Evolutionary conservation across 2,113 vertebrate species (phyloP), one percentile per base, ranked within the genome.

Genomic region (Phylloscopus whistleri): DNA sequence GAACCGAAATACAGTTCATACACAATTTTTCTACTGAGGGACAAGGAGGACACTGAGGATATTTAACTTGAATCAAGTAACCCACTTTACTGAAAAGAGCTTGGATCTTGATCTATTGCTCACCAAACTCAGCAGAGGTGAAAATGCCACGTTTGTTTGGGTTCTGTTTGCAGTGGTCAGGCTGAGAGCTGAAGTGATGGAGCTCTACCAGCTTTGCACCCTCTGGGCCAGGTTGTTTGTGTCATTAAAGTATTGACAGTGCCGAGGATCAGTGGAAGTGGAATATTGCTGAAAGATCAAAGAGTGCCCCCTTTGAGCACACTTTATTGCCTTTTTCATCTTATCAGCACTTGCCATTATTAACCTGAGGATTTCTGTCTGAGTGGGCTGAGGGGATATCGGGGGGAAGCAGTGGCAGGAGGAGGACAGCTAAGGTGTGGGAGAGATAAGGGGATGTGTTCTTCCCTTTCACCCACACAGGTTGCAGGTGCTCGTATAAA

Each of bases 321-420:
- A 73, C 49, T 90, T 96, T 96, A 97, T 96, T 96, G 90, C 90
- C 92, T 96, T 96, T 86, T 89, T 53, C 82, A 72, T 92, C 93
- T 96, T 94, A 95, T 94, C 95, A 90, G 93, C 82, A 90, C 80
- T 95, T 93, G 48, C n/a, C 80, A 62, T 96, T 96, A 96, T 96
- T 96, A 96, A 96, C 93, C 93, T 68, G 79, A 75, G 92, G 83
- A 88, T 93, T 94, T 95, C 52, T 90, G 72, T 93, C 76, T 72
- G 83, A 93, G 83, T 86, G 90, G 82, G 82, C 93, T 80, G 2
- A 55, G n/a, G n/a, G 62, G 69, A 86, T 81, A 46, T 91, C 75
- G 85, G 62, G 58, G 75, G 69, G 58, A 60, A 85, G 81, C 33
- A 37, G 79, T 3, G 63, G 76, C 83, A 68, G 84, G 4, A 75